Conservation (phyloP, 2,113 vertebrate species). For the Sus scrofa region T2T-Sscrofa CM000819.6:79966001-79966500, state of each 20-base stretch:
- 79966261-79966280: not conserved
- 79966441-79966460: not conserved
- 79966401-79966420: not conserved
- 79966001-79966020: slow-evolving; percentile 22
- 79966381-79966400: too few species aligned
- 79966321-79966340: not conserved
- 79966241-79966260: slow-evolving; percentile 53
- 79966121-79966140: slow-evolving; percentile 48
- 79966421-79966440: not conserved
- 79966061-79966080: slow-evolving; percentile 69
- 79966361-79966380: not conserved
- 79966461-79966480: not conserved
- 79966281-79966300: not conserved
- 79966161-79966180: not conserved
- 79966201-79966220: slow-evolving; percentile 30
- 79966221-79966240: not conserved
- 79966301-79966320: not conserved
- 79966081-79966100: slow-evolving; percentile 59
- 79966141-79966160: slow-evolving; percentile 34
- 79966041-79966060: slow-evolving; percentile 3
- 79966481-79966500: not conserved
- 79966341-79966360: not conserved
- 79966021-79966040: slow-evolving; percentile 24
- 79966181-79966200: not conserved
- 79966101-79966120: slow-evolving; percentile 52